Base-by-base conservation (phyloP, 2,113 vertebrate genomes). In the Pluvianellus socialis region DNA sequence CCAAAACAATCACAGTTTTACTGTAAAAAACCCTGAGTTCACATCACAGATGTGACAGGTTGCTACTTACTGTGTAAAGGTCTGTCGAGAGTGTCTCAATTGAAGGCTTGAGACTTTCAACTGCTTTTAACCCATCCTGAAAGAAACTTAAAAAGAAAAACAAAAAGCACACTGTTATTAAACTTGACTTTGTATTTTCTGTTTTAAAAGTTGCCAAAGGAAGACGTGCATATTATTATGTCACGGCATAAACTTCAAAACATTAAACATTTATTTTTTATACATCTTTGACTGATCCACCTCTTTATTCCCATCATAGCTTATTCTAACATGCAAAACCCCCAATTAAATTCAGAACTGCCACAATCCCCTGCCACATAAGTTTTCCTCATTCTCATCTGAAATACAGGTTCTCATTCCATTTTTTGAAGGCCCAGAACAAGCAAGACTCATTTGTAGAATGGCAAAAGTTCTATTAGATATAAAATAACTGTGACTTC, bases 81-180 rank as follows among this genome's bases (percentile, higher is more conserved):
- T 99, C 99, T 42, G 99, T 99, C 0, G 99, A 99, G 38, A 99
- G 98, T 8, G 98, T 99, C 94, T 99, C 99, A 47, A 99, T 99
- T 66, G 99, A 99, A 79, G 99, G 99, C 66, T 99, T 99, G 66
- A 99, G 98, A 97, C 98, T 99, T 98, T 99, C 99, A 76, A 99
- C 99, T 7, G 99, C 99, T 98, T 99, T 99, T 92, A 99, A 97
- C 7, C 99, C 99, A 47, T 99, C 99, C 97, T 99, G 99, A 97
- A 99, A 99, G 97, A 99, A 99, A 98, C 99, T 99, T 95, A 3
- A 79, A 88, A 87, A 73, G 21, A 90, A 75, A 92, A 63, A 55
- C 45, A 94, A n/a, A 82, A 81, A 86, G 18, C 47, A 87, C 74
- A 70, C 3, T 44, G 45, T 30, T 86, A 63, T 32, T 62, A 90